Evolutionary conservation across 1,140 invertebrate genomes (phyloP).

Genomic region (Apocrypta bakeri): DNA sequence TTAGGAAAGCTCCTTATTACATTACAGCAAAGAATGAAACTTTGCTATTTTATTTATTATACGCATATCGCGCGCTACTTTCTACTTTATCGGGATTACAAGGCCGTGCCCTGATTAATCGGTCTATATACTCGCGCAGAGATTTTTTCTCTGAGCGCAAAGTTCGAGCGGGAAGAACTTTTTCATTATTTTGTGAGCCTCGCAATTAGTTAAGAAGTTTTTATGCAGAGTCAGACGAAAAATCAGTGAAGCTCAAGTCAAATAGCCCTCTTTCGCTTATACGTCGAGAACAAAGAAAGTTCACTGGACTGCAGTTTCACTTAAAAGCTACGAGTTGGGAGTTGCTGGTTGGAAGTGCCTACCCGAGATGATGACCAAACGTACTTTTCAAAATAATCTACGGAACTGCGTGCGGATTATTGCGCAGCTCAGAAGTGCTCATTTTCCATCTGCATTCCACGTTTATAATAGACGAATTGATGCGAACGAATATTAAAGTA

Average conservation of each 20-base stretch:
- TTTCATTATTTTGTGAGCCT: neutral
- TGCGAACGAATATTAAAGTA: no score
- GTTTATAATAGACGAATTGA: no score
- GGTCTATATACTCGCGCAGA: neutral
- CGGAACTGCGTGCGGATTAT: no score
- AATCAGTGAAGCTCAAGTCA: neutral
- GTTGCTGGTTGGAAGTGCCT: no score
- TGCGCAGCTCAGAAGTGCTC: no score
- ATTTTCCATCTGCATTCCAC: no score
- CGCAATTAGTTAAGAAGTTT: slow-evolving; percentile 7
- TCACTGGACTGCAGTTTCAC: slow-evolving; percentile 9
- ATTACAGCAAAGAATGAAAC: neutral
- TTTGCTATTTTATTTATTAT: neutral
- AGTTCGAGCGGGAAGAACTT: neutral
- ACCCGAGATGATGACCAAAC: neutral
- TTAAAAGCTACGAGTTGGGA: neutral
- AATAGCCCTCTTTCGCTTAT: neutral
- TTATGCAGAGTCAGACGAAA: neutral
- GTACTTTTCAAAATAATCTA: no score
- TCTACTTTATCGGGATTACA: no score
- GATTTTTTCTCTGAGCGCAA: neutral
- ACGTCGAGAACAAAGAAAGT: neutral
- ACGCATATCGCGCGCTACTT: no score
- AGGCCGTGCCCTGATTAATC: neutral
- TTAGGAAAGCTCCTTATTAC: neutral